Evolutionary conservation across 2,113 vertebrate genomes (phyloP).

Genomic region (Eretmochelys imbricata): DNA sequence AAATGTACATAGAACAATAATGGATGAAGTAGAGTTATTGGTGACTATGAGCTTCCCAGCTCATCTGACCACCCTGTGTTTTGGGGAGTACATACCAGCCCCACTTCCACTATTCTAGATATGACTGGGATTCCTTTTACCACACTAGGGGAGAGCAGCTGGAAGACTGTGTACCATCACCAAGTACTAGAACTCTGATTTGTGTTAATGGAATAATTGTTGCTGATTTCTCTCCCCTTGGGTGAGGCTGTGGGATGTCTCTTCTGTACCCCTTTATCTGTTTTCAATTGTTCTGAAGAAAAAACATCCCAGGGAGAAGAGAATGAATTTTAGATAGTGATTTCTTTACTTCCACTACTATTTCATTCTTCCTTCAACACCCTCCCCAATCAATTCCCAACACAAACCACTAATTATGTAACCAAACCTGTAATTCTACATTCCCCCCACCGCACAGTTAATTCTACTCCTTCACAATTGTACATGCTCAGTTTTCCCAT

Average conservation of each 20-base stretch:
- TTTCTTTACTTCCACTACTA: background rate
- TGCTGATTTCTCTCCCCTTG: background rate
- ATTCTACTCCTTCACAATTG: background rate
- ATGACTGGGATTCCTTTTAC: background rate
- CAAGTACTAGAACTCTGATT: background rate
- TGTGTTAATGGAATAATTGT: background rate
- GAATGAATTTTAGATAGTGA: background rate
- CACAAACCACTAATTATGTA: background rate
- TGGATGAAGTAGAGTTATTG: background rate
- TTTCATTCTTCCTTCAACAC: background rate
- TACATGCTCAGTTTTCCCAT: background rate
- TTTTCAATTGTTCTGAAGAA: background rate
- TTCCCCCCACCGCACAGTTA: background rate
- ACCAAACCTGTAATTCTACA: background rate
- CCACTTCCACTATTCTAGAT: background rate
- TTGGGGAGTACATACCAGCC: background rate
- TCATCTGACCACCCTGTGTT: background rate
- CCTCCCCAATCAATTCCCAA: background rate
- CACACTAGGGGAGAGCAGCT: background rate
- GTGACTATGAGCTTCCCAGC: background rate
- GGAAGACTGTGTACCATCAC: background rate
- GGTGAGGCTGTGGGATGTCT: background rate
- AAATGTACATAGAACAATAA: background rate
- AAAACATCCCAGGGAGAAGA: background rate
- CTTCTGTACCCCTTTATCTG: too few relatives aligned